Evolutionary conservation across 2,113 vertebrate species (phyloP).

Genomic region (Scortum barcoo): DNA sequence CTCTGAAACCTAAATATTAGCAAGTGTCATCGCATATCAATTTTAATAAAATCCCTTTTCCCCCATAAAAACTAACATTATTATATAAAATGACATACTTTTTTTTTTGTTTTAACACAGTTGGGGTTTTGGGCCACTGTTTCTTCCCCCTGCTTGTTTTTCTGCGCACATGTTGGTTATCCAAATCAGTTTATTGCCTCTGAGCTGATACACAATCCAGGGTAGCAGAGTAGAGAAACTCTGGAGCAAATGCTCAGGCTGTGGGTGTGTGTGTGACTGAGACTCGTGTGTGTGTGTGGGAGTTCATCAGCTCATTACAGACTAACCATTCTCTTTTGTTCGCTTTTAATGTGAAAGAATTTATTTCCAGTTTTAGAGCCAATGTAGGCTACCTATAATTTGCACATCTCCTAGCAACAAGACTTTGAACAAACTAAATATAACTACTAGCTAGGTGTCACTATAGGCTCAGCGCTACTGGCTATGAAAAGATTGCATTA

Average conservation of each 20-base stretch:
- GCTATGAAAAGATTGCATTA: conserved; percentile 34
- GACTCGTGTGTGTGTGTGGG: conserved; percentile 46
- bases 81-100: not conserved
- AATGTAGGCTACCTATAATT: conserved; percentile 78
- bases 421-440: conserved; percentile 84
- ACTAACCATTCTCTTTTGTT: conserved; percentile 66
- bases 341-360: conserved; percentile 73
- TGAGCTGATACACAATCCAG: conserved; percentile 10
- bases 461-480: conserved; percentile 39
- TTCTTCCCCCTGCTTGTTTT: conserved; percentile 18
- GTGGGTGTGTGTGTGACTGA: conserved; percentile 60
- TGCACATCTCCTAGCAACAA: conserved; percentile 86
- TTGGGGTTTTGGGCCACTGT: not conserved
- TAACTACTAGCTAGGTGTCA: conserved; percentile 76
- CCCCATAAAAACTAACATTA: not conserved
- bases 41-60: not conserved
- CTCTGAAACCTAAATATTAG: not conserved
- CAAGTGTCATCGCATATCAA: not conserved
- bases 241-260: conserved; percentile 33
- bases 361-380: conserved; percentile 72
- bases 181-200: conserved; percentile 41
- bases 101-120: not conserved
- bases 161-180: not conserved
- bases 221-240: conserved; percentile 37
- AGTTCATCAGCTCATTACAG: conserved; percentile 69